Evolutionary conservation across 2,888 invertebrate species (phyloP), one percentile per base, ranked within the genome.

Genomic region (Drosophila limbata): DNA sequence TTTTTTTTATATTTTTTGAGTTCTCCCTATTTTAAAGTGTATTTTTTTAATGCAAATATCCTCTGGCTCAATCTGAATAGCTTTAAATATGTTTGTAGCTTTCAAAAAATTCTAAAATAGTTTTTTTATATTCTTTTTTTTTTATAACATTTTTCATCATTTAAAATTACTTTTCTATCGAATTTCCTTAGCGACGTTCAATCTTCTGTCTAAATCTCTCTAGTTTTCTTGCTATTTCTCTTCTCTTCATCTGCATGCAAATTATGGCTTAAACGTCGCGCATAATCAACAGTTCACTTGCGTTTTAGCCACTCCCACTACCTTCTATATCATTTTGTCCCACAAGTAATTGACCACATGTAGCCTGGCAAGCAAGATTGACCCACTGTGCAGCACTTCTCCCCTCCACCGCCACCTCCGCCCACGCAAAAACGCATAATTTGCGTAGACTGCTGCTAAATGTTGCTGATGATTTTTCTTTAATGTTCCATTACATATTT

Each of bases 401-500:
- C 11, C 8, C 1, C 40, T 3, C 17, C 4, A n/a, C 33, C 33
- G n/a, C n/a, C n/a, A n/a, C 15, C 21, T 13, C 21, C 33, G 25
- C 25, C 25, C 25, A n/a, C 21, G 9, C 37, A 3, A 35, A n/a
- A 31, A 60, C 55, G 55, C 64, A 47, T 53, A 60, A 63, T 67
- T 59, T 75, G 61, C 50, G 17, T 50, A 59, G 66, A 63, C 51
- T 47, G 60, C 59, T 73, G 79, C 61, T 80, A 79, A 81, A 79
- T 81, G 79, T 79, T 73, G 73, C 84, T 79, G 70, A 87, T 73
- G 85, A 81, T 82, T 84, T 84, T 79, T 76, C 82, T 69, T 72
- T 69, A 83, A 83, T 83, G 82, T 82, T 79, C 63, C 83, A 67
- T 84, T 77, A 71, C 69, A 75, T 74, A 80, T 73, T 83, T 75